Conservation (phyloP, 1,140 invertebrate genomes). For the Lasaia peninsularis region DNA sequence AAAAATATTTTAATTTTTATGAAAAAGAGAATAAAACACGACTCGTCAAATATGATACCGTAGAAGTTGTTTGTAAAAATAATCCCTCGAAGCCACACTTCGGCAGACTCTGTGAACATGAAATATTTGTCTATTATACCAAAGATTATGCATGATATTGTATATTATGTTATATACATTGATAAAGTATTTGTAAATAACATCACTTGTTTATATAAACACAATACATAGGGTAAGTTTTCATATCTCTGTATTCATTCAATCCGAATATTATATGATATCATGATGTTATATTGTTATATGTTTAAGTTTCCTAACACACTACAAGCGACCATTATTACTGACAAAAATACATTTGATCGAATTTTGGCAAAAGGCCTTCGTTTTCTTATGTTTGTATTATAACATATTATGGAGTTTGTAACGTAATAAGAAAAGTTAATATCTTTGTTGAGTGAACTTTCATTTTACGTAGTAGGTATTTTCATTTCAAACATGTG, state of each 20-base stretch:
- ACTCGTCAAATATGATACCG: slow-evolving; percentile 19
- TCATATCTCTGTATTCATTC: not conserved
- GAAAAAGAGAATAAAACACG: slow-evolving; percentile 13
- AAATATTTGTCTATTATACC: slow-evolving; percentile 66
- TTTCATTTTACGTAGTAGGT: slow-evolving; percentile 2
- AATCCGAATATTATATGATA: not conserved
- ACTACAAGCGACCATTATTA: not conserved
- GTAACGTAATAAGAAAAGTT: not conserved
- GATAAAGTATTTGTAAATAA: slow-evolving; percentile 42
- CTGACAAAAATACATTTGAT: not conserved
- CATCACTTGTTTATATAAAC: slow-evolving; percentile 28
- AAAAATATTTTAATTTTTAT: not conserved
- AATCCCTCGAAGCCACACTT: slow-evolving; percentile 45
- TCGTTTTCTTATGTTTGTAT: not conserved
- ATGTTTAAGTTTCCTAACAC: not conserved
- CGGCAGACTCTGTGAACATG: slow-evolving; percentile 37
- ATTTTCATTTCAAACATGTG: not conserved
- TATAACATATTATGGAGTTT: not conserved
- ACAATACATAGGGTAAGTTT: slow-evolving; percentile 9
- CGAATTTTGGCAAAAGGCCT: not conserved
- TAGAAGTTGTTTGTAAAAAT: slow-evolving; percentile 30
- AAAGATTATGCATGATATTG: slow-evolving; percentile 53
- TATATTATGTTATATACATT: slow-evolving; percentile 23
- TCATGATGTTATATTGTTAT: not conserved
- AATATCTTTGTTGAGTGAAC: not conserved